Evolutionary conservation across 2,888 invertebrate genomes (phyloP).

Genomic region (Lycia hirtaria): DNA sequence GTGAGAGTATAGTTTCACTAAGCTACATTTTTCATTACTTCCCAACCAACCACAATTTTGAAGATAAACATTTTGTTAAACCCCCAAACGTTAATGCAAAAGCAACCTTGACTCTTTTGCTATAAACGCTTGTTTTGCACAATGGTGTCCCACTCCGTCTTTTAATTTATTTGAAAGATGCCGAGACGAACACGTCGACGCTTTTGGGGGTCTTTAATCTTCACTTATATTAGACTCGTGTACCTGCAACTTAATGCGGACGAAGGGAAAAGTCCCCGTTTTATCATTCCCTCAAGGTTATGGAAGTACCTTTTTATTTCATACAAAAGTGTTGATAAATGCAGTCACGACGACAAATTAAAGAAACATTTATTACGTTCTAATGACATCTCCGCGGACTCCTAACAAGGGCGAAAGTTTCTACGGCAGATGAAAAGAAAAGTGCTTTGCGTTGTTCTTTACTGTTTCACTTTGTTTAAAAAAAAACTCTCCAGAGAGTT

Average conservation of each 20-base stretch:
- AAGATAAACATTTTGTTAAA: constrained; percentile 58
- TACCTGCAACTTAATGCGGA: constrained; percentile 37
- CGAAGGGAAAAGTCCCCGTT: constrained; percentile 23
- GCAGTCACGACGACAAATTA: constrained; percentile 22
- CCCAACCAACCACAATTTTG: constrained; percentile 57
- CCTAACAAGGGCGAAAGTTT: constrained; percentile 20
- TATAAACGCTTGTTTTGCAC: constrained; percentile 53
- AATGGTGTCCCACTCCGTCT: constrained; percentile 51
- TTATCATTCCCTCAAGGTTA: constrained; percentile 18
- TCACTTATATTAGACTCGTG: constrained; percentile 55
- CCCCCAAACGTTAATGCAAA: constrained; percentile 47
- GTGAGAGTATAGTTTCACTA: constrained; percentile 52
- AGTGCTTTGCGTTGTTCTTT: constrained; percentile 26
- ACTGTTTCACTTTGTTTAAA: constrained; percentile 19
- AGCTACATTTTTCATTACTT: constrained; percentile 64
- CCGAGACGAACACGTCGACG: constrained; percentile 58
- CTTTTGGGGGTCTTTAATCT: constrained; percentile 63
- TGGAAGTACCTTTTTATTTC: constrained; percentile 17
- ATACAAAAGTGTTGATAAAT: constrained; percentile 21
- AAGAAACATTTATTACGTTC: constrained; percentile 25
- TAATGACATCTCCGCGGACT: constrained; percentile 17
- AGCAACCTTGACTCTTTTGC: constrained; percentile 45
- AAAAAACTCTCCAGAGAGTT: constrained; percentile 16
- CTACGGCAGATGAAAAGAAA: constrained; percentile 19
- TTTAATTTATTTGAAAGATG: constrained; percentile 67